Conservation (phyloP, 92 coral and sea anemone genomes). For the Anthopleura xanthogrammica region DNA sequence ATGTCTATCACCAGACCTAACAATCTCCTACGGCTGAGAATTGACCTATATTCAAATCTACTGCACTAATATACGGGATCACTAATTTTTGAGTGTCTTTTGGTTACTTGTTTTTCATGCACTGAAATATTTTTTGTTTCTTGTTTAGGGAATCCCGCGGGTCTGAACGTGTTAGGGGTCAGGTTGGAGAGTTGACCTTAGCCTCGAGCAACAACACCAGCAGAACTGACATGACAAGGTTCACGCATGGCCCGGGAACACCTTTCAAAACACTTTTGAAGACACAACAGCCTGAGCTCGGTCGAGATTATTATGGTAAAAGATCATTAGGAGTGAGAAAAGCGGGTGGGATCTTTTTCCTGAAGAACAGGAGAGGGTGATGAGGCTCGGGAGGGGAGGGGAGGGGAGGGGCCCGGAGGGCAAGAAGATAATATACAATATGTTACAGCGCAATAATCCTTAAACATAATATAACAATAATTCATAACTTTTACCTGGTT, state of each 20-base stretch:
- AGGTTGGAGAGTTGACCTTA: not conserved
- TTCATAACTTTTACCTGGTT: conserved; percentile 75
- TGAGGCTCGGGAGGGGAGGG: not conserved
- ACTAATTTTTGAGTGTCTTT: too few relatives aligned
- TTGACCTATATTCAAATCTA: too few relatives aligned
- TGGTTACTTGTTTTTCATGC: too few relatives aligned
- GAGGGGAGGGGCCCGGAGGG: not conserved
- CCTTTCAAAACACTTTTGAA: not conserved
- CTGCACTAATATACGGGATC: too few relatives aligned
- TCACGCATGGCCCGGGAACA: not conserved
- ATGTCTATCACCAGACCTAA: too few relatives aligned
- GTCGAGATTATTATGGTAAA: not conserved
- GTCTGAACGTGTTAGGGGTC: not conserved
- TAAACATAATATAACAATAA: too few relatives aligned
- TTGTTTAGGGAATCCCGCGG: not conserved
- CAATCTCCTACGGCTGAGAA: too few relatives aligned
- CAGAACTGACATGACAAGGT: not conserved
- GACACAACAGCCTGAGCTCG: not conserved
- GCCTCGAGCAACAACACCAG: not conserved
- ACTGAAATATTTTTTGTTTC: too few relatives aligned
- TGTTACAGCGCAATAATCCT: not conserved
- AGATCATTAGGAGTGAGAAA: not conserved
- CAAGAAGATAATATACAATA: not conserved
- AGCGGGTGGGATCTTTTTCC: not conserved
- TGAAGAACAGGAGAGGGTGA: not conserved